Evolutionary conservation across 2,888 invertebrate genomes (phyloP), one percentile per base, ranked within the genome.

Genomic region (Pachymerium ferrugineum): DNA sequence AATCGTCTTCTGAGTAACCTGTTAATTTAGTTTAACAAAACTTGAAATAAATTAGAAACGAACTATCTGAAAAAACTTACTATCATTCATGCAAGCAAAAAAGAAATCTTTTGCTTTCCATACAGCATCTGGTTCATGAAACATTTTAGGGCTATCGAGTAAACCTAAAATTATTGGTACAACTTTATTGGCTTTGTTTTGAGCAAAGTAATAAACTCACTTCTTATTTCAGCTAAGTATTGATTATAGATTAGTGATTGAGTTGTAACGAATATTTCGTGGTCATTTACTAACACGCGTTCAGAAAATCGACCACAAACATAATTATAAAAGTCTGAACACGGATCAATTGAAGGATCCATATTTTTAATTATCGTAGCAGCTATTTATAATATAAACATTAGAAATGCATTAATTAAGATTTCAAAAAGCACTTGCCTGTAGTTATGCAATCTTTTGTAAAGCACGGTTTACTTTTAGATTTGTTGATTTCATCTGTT

Each of bases 71-170:
- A 38, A 16, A n/a, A 6, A 54, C 47, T 62, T 28, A 62, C 62
- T 14, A 10, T 62, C 62, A 62, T 62, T 62, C 62, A 62, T 62
- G 62, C 62, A 62, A 62, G 62, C 62, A 62, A 25, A 62, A n/a
- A 62, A 62, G n/a, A 62, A 62, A 25, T 62, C 62, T 25, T 62
- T 62, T 2, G 62, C 62, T 25, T 62, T 62, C 62, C 62, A 62
- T 25, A 62, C 25, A 28, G 62, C 62, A 14, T 62, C 62, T 14
- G 62, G 62, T 62, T 62, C 62, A 22, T 1, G 8, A 14, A 62
- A 25, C 25, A 10, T 62, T 25, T 62, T 62, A 1, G 62, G 62
- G n/a, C 25, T 25, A 22, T 62, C 62, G 4, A 62, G 28, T 28
- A 62, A 8, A 25, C 62, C 62, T 62, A 47, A 54, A n/a, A n/a